Evolutionary conservation across 2,113 vertebrate species (phyloP), one percentile per base, ranked within the genome.

Genomic region (Hippopotamus amphibius): DNA sequence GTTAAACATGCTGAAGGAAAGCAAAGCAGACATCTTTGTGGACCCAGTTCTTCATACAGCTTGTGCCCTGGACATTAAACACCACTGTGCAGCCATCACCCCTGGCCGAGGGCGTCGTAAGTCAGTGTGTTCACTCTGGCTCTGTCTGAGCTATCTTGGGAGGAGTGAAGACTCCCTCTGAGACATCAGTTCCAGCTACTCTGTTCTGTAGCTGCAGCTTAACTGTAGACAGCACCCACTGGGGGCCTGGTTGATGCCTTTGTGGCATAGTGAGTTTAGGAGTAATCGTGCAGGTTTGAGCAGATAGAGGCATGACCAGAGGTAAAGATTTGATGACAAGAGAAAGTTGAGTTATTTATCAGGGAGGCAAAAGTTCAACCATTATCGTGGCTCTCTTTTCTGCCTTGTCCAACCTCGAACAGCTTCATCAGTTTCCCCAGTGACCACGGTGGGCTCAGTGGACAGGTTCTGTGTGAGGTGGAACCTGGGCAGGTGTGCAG

Each of bases 21-120:
- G 99, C 95, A 99, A 99, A 97, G 99, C 99, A 0, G 99, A 99
- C 97, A 99, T 99, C 96, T 99, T 99, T 37, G 99, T 99, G 41
- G 99, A 99, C 96, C 99, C 99, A 0, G 99, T 99, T 86, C 99
- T 99, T 43, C 99, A 99, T 97, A 99, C 99, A 0, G 99, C 99
- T 55, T 99, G 99, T 90, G 99, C 99, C 46, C 99, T 99, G 15
- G 99, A 99, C 98, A 99, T 99, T 96, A 99, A 99, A 91, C 99
- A 99, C 97, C 99, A 99, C 96, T 99, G 99, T 97, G 99, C 99
- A 8, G 99, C 99, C 89, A 99, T 99, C 91, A 99, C 99, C 0
- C 99, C 99, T 0, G 99, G 99, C 82, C 98, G 99, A 82, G 99
- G 99, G 53, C 99, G 99, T 53, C 99, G 99, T 99, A 98, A 99